Percentiles rank a stretch among this genome's conserved stretches.
These are phyloP conservation scores for Coelopa frigida DNA, from an alignment of 1,140 invertebrate species.

Conservation along the genomic window DNA sequence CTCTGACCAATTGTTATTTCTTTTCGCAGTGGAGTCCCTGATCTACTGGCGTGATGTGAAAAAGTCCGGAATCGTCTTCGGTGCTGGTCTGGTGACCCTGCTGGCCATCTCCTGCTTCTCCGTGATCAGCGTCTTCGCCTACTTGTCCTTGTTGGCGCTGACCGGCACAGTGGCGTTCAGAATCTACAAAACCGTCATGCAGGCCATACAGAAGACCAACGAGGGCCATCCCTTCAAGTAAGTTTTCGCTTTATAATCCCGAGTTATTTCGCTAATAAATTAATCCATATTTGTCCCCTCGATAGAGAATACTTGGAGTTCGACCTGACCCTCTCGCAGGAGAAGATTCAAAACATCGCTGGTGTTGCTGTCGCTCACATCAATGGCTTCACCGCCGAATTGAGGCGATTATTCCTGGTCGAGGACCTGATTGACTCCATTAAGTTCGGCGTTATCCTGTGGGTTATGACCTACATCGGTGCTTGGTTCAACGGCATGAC, in stretches of 20 bases:
- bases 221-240: slow-evolving; percentile 97
- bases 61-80: slow-evolving; percentile 88
- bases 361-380: slow-evolving; percentile 76
- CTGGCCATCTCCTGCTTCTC: slow-evolving; percentile 90
- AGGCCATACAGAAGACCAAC: slow-evolving; percentile 93
- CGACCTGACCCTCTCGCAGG: slow-evolving; percentile 76
- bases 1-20: no score
- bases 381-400: slow-evolving; percentile 69
- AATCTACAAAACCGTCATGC: slow-evolving; percentile 91
- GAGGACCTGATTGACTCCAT: slow-evolving; percentile 94
- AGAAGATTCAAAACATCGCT: slow-evolving; percentile 80
- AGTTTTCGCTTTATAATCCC: slow-evolving; percentile 41
- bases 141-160: slow-evolving; percentile 77
- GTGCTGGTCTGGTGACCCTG: slow-evolving; percentile 74
- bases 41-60: slow-evolving; percentile 96
- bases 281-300: slow-evolving; percentile 13
- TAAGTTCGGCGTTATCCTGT: slow-evolving; percentile 87
- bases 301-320: slow-evolving; percentile 77
- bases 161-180: slow-evolving; percentile 82
- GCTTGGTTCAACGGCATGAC: slow-evolving; percentile 98
- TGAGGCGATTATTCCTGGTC: slow-evolving; percentile 89
- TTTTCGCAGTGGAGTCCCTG: slow-evolving; percentile 81
- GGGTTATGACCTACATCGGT: slow-evolving; percentile 93
- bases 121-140: slow-evolving; percentile 90
- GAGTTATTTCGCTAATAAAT: not conserved